Evolutionary conservation across 2,888 invertebrate species (phyloP), one percentile per base, ranked within the genome.

Genomic region (Agapostemon virescens): DNA sequence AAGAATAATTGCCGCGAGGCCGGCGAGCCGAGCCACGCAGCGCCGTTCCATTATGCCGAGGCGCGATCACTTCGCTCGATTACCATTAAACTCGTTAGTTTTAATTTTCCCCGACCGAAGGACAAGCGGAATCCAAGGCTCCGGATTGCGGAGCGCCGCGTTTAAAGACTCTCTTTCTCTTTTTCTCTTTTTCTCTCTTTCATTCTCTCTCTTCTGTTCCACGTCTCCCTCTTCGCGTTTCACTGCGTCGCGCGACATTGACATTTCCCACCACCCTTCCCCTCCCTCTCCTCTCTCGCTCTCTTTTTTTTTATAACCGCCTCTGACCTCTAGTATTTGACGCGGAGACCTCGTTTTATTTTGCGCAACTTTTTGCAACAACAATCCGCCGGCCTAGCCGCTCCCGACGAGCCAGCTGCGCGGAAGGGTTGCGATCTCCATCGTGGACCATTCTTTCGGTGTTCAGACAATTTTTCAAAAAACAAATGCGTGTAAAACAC

Each of bases 21-120:
- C 52, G 42, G 42, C 42, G 13, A 55, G 55, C 55, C 42, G 13
- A 55, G 55, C 55, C 55, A 55, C 26, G 71, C 40, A 33, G 42
- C 61, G 70, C 30, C 26, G 61, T 64, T 64, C 72, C 26, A 63
- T 72, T 64, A 71, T 63, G 49, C 33, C 64, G 2, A 33, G 36
- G 36, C 63, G 63, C 64, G 72, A 72, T 72, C 63, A 72, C 64
- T 72, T 49, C 64, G 72, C 72, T 72, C 72, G 72, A 72, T 72
- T 64, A 49, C 72, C 72, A 38, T 72, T 72, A 49, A 72, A 72
- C 72, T 64, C 49, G 72, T 72, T 72, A 36, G 64, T 72, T 72
- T 72, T 72, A 36, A 72, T 72, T 64, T 40, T 42, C 49, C 72
- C 17, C 17, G 20, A 33, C 40, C 36, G 72, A 72, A 72, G 72